phyloP scores from a whole-genome alignment of 2,113 vertebrate genomes.

The Pollachius pollachius region DNA sequence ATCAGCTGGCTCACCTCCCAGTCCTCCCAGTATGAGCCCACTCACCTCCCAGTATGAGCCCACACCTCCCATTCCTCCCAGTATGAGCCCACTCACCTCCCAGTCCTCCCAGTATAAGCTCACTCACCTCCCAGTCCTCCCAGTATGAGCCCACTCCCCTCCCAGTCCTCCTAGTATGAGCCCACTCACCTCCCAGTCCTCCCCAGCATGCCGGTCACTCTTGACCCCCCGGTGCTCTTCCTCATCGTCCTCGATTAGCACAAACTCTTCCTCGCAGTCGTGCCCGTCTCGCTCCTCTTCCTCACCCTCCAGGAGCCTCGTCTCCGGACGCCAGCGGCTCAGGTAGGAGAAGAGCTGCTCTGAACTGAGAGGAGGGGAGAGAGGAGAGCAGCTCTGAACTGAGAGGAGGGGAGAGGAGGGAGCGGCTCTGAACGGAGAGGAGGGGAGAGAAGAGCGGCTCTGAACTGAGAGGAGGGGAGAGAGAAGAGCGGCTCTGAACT shows the following conservation, averaged over 20 bases:
- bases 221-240: slow-evolving; percentile 43
- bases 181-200: slow-evolving; percentile 20
- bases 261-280: slow-evolving; percentile 74
- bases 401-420: background rate
- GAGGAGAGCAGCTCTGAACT: too few relatives aligned
- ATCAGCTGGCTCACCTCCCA: too few relatives aligned
- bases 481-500: too few relatives aligned
- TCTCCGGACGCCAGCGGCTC: slow-evolving; percentile 54
- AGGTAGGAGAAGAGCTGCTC: slow-evolving; percentile 41
- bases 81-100: slow-evolving; percentile 66
- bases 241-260: slow-evolving; percentile 70
- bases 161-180: slow-evolving; percentile 62
- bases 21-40: too few relatives aligned
- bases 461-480: background rate
- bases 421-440: too few relatives aligned
- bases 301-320: slow-evolving; percentile 62
- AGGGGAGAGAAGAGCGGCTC: background rate
- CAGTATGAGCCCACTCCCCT: slow-evolving; percentile 57
- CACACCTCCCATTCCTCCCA: too few relatives aligned
- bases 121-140: too few relatives aligned
- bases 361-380: background rate
- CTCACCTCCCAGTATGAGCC: too few relatives aligned
- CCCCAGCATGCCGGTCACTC: slow-evolving; percentile 52
- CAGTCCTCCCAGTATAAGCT: slow-evolving; percentile 50
- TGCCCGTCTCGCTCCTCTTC: slow-evolving; percentile 53